Conservation (phyloP, 2,113 vertebrate genomes). For the Chitala chitala region DNA sequence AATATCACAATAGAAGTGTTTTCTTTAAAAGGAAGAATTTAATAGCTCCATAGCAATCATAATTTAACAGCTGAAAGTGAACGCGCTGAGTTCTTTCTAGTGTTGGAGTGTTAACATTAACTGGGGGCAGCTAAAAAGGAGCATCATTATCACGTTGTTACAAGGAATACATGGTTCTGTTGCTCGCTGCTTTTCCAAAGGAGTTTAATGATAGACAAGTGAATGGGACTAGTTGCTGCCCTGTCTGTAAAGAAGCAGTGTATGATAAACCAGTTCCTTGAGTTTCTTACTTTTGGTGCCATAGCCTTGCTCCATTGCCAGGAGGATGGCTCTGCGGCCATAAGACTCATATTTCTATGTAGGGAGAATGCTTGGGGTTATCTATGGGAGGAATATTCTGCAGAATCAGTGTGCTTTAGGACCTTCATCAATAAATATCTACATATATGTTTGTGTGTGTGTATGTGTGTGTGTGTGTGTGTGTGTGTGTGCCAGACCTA, state of each 20-base stretch:
- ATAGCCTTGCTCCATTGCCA: background rate
- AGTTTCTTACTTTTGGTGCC: background rate
- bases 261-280: no score
- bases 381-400: no score
- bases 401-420: no score
- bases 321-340: background rate
- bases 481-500: no score
- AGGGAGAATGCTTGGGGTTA: background rate
- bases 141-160: no score
- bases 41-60: background rate
- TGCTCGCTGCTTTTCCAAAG: no score
- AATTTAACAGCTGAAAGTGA: background rate
- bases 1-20: background rate
- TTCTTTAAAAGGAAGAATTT: constrained; percentile 9
- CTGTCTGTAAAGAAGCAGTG: background rate
- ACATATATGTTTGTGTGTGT: no score
- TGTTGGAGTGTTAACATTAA: background rate
- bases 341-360: background rate
- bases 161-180: no score
- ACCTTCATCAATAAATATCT: no score
- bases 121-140: background rate
- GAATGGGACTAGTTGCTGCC: background rate
- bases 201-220: background rate
- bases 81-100: background rate
- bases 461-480: no score